Conservation (phyloP, 2,888 invertebrate species). For the Silvanus unidentatus region DNA sequence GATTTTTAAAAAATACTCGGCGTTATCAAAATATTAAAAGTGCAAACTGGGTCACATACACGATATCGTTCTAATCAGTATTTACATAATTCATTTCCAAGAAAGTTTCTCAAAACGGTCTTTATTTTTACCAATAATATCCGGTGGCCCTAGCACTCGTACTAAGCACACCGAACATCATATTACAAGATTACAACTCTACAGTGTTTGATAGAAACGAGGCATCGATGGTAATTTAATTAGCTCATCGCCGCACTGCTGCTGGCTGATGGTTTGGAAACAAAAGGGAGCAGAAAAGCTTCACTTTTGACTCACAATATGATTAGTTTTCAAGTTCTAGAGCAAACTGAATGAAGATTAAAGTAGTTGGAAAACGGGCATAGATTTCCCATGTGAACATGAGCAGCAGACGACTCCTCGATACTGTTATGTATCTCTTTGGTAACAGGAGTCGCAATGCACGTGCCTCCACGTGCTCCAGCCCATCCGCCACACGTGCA, state of each 20-base stretch:
- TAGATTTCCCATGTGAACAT: constrained; percentile 6
- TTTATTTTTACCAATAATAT: too few relatives aligned
- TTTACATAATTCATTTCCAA: too few relatives aligned
- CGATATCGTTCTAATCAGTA: too few relatives aligned
- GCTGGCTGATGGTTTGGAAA: not conserved
- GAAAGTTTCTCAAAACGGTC: too few relatives aligned
- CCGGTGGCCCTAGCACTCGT: too few relatives aligned
- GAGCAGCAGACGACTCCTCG: not conserved
- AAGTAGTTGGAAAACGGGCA: not conserved
- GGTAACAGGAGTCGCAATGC: constrained; percentile 30
- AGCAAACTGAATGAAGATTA: constrained; percentile 1
- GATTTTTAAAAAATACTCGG: too few relatives aligned
- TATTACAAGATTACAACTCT: too few relatives aligned
- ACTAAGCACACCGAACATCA: too few relatives aligned
- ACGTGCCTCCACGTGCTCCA: constrained; percentile 26
- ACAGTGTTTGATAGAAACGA: too few relatives aligned
- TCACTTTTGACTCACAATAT: not conserved
- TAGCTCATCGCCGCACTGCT: not conserved
- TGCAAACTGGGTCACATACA: too few relatives aligned
- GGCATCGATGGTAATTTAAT: constrained; percentile 5
- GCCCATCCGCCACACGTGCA: constrained; percentile 25
- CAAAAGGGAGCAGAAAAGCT: not conserved
- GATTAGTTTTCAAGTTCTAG: not conserved
- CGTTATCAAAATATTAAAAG: too few relatives aligned
- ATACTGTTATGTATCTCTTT: constrained; percentile 14